A percentile compares a stretch with the other conserved stretches of the same genome.
Evolutionary conservation across 2,113 vertebrate species (phyloP).

Genomic region (Sitta europaea): DNA sequence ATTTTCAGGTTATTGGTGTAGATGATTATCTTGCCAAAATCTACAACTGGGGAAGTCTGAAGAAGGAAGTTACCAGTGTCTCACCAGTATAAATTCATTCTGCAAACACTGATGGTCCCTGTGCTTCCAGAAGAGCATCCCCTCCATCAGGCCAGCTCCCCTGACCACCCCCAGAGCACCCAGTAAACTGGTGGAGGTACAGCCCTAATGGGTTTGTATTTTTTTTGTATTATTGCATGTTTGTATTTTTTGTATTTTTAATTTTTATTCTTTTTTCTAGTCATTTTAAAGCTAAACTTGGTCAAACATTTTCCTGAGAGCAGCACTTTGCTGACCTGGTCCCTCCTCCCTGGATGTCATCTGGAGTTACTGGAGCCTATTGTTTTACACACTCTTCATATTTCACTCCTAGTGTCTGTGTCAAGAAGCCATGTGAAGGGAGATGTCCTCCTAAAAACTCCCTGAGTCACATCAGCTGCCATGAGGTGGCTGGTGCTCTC

Average conservation of each 20-base stretch:
- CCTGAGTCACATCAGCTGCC: background rate
- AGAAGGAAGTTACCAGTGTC: background rate
- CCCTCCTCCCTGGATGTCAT: background rate
- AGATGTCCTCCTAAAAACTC: background rate
- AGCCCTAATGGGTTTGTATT: background rate
- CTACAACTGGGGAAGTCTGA: conserved; percentile 79
- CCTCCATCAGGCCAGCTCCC: background rate
- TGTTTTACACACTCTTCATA: conserved; percentile 14
- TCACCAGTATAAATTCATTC: background rate
- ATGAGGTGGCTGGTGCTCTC: fast-evolving
- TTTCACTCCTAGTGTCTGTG: conserved; percentile 7
- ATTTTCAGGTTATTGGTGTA: conserved; percentile 97
- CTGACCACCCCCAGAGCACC: background rate
- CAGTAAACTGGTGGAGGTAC: background rate
- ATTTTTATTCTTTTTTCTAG: background rate
- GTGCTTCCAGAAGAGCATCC: too few species aligned
- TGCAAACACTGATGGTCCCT: background rate
- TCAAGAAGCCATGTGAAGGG: background rate
- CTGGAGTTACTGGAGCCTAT: conserved; percentile 9
- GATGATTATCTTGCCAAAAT: conserved; percentile 97
- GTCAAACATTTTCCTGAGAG: background rate
- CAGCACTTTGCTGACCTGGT: background rate
- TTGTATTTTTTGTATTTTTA: too few species aligned
- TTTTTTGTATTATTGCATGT: too few species aligned
- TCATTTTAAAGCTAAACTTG: background rate